phyloP scores from a whole-genome alignment of 2,888 invertebrate genomes.

The Mythimna albipuncta region DNA sequence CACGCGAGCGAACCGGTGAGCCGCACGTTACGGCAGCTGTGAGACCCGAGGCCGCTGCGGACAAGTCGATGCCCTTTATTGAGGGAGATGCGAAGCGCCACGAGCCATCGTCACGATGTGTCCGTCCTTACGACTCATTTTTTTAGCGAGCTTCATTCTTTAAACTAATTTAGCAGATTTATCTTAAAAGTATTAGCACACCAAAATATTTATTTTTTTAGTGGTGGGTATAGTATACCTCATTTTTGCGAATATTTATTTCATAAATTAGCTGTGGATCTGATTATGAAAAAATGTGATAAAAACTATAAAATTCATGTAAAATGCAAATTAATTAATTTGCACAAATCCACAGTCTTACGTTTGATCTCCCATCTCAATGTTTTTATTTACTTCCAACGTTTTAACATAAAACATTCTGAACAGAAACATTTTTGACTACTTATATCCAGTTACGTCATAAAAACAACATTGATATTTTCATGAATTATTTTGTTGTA shows the following conservation, averaged over 20 bases:
- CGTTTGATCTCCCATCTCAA: constrained; percentile 70
- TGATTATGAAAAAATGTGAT: constrained; percentile 71
- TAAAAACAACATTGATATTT: constrained; percentile 53
- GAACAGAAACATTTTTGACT: constrained; percentile 52
- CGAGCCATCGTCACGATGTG: constrained; percentile 67
- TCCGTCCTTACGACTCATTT: constrained; percentile 59
- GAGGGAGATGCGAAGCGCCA: constrained; percentile 21
- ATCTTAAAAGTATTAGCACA: constrained; percentile 86
- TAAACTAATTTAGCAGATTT: constrained; percentile 77
- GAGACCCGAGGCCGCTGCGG: constrained; percentile 54
- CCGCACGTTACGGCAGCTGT: constrained; percentile 56
- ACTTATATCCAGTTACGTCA: constrained; percentile 51
- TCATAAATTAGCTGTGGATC: constrained; percentile 72
- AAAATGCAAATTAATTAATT: constrained; percentile 45
- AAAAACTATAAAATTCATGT: constrained; percentile 53
- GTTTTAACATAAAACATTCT: constrained; percentile 53
- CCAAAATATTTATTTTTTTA: constrained; percentile 87
- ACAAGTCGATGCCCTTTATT: constrained; percentile 45
- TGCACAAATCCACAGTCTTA: constrained; percentile 62
- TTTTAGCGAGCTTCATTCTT: constrained; percentile 65
- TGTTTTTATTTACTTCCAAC: constrained; percentile 56
- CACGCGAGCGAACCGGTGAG: constrained; percentile 49
- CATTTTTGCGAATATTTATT: constrained; percentile 70
- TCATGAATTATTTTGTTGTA: constrained; percentile 76
- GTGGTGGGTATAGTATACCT: constrained; percentile 75